Conservation (phyloP, 2,888 invertebrate species). For the Phymatocera aterrima region DNA sequence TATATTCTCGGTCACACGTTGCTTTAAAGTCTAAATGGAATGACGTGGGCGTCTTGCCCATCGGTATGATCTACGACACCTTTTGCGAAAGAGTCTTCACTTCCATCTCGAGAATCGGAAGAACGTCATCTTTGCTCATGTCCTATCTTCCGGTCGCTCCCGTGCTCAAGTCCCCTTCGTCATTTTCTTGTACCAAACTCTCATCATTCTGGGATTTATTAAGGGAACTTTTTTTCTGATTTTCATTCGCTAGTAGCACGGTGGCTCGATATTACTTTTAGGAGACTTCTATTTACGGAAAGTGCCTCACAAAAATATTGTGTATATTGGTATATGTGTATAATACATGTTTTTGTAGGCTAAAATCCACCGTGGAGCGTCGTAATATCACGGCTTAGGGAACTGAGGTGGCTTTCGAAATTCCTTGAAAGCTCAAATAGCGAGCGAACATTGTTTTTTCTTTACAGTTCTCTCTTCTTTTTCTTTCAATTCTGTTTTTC, state of each 20-base stretch:
- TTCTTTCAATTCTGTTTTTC: background rate
- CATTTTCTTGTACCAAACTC: background rate
- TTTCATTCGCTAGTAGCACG: background rate
- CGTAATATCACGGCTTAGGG: background rate
- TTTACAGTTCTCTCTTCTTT: no score
- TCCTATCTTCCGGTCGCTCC: background rate
- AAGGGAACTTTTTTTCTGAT: constrained; percentile 7
- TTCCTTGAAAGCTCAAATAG: background rate
- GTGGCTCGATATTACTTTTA: constrained; percentile 6
- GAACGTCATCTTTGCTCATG: background rate
- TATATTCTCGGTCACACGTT: constrained; percentile 43
- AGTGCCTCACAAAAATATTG: background rate
- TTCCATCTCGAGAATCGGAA: background rate
- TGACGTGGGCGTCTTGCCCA: constrained; percentile 19
- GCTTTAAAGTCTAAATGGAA: constrained; percentile 20
- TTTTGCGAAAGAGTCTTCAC: background rate
- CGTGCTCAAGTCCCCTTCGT: background rate
- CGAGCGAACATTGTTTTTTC: background rate
- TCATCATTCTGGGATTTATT: constrained; percentile 12
- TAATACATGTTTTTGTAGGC: background rate
- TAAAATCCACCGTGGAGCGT: background rate
- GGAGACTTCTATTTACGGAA: background rate
- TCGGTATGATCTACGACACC: background rate
- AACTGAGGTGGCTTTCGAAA: background rate
- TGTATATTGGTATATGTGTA: background rate